Evolutionary conservation across 2,888 invertebrate genomes (phyloP).

Genomic region (Scaptomyza cyrtandrae): DNA sequence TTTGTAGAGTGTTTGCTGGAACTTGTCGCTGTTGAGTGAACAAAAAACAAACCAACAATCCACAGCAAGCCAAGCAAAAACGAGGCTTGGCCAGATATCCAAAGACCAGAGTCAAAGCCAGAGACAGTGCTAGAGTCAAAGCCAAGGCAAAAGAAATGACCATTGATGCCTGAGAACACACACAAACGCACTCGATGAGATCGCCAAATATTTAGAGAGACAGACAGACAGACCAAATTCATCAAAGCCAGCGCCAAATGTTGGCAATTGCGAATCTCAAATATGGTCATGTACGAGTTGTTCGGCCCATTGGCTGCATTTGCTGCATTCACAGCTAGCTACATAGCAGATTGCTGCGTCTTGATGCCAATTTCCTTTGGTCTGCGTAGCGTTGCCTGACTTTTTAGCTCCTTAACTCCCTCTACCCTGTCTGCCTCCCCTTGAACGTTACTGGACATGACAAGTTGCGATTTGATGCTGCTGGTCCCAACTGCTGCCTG

Average conservation of each 20-base stretch:
- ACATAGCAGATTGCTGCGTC: slow-evolving; percentile 26
- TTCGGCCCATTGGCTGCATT: slow-evolving; percentile 36
- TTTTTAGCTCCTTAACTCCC: slow-evolving; percentile 14
- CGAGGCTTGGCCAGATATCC: slow-evolving; percentile 45
- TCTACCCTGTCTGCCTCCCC: background rate
- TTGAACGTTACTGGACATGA: slow-evolving; percentile 40
- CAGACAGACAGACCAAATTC: slow-evolving; percentile 45
- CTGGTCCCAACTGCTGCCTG: slow-evolving; percentile 27
- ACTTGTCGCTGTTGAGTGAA: slow-evolving; percentile 57
- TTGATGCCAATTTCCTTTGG: slow-evolving; percentile 60
- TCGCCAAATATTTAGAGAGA: slow-evolving; percentile 1
- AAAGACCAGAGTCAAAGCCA: slow-evolving; percentile 27
- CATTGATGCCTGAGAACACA: slow-evolving; percentile 77
- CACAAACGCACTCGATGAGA: slow-evolving; percentile 44
- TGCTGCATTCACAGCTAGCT: slow-evolving; percentile 5
- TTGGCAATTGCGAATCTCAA: slow-evolving; percentile 63
- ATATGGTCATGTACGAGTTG: slow-evolving; percentile 67
- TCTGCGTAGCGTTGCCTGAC: slow-evolving; percentile 26
- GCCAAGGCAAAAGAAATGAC: slow-evolving; percentile 46
- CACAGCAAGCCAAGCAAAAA: slow-evolving; percentile 46
- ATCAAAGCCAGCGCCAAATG: slow-evolving; percentile 78
- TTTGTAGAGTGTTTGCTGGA: slow-evolving; percentile 53
- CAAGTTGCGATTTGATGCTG: slow-evolving; percentile 26
- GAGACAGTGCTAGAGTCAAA: slow-evolving; percentile 35
- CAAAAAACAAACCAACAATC: slow-evolving; percentile 35